Evolutionary conservation across 2,797 vertebrate genomes (phyloP).

Genomic region (Podarcis siculus): DNA sequence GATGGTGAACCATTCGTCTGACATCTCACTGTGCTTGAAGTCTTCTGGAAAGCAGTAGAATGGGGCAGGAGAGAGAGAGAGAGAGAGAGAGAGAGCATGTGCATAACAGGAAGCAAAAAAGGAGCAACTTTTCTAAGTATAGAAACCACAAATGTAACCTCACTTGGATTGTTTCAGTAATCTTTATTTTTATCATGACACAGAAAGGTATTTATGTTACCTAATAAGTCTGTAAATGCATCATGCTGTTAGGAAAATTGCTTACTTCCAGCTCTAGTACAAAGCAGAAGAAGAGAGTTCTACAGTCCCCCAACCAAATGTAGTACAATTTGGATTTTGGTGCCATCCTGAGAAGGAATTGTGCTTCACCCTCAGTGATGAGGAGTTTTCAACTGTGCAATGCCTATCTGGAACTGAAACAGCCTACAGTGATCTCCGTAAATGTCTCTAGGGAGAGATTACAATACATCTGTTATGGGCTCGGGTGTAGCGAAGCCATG

Average conservation of each 20-base stretch:
- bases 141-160: conserved; percentile 16
- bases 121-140: too few relatives aligned
- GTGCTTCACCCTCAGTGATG: neutral
- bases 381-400: too few relatives aligned
- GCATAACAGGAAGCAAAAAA: neutral
- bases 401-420: neutral
- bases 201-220: neutral
- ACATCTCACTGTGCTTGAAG: conserved; percentile 62
- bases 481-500: too few relatives aligned
- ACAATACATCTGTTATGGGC: too few relatives aligned
- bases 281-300: neutral
- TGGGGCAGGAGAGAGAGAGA: neutral
- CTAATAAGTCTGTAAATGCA: neutral
- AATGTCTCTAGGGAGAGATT: too few relatives aligned
- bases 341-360: neutral
- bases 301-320: neutral
- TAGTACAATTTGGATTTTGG: neutral
- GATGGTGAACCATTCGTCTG: conserved; percentile 61
- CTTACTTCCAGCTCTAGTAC: neutral
- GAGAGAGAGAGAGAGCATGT: neutral
- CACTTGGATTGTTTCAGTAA: conserved; percentile 44
- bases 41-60: conserved; percentile 28
- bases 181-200: conserved; percentile 40
- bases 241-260: neutral
- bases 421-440: too few relatives aligned